phyloP scores from a whole-genome alignment of 2,113 vertebrate species.

The Sisor rabdophorus region DNA sequence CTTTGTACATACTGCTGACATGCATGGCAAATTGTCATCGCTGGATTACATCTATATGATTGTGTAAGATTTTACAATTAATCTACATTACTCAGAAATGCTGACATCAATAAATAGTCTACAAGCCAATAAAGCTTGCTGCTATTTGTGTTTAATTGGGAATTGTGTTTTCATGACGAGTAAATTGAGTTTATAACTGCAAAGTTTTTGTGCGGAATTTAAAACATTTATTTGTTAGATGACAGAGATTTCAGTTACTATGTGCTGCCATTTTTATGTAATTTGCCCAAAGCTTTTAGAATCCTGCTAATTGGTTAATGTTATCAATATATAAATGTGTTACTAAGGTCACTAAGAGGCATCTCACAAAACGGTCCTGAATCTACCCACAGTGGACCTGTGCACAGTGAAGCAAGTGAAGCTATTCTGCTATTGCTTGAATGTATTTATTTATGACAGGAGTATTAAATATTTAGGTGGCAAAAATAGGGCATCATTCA shows the following conservation, averaged over 20 bases:
- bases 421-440: no score
- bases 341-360: no score
- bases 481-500: no score
- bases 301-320: no score
- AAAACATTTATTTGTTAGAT: neutral
- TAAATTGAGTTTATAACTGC: constrained; percentile 25
- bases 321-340: no score
- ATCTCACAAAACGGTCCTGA: no score
- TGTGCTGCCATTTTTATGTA: no score
- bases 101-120: constrained; percentile 32
- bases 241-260: neutral
- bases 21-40: constrained; percentile 49
- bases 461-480: no score
- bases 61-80: constrained; percentile 60
- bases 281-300: no score
- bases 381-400: no score
- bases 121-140: constrained; percentile 21
- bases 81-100: constrained; percentile 43
- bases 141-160: constrained; percentile 58
- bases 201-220: constrained; percentile 6
- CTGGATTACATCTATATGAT: constrained; percentile 56
- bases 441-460: no score
- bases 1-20: constrained; percentile 44
- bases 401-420: no score
- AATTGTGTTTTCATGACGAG: constrained; percentile 44